Conservation (phyloP, 2,113 vertebrate genomes). For the Pundamilia nyererei region DNA sequence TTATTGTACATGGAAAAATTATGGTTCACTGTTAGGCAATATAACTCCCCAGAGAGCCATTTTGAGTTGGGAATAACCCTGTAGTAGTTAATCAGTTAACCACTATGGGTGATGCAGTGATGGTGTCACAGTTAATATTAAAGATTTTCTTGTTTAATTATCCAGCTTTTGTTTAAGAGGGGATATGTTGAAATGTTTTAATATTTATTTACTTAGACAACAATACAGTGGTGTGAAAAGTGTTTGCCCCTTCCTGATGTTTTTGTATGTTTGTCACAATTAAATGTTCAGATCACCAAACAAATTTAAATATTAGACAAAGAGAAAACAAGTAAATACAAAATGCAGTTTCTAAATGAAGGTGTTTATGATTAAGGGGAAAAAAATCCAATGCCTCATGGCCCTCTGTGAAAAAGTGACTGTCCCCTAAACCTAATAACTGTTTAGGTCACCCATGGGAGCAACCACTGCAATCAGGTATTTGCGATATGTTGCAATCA, state of each 20-base stretch:
- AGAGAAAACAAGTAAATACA: neutral
- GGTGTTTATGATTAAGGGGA: neutral
- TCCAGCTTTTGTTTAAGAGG: neutral
- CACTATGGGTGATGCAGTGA: neutral
- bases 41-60: neutral
- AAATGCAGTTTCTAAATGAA: neutral
- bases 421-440: neutral
- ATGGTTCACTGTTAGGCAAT: neutral
- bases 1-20: neutral
- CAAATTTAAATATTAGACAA: neutral
- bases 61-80: neutral
- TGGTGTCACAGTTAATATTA: neutral
- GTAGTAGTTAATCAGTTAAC: neutral
- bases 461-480: neutral
- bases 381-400: neutral
- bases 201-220: neutral
- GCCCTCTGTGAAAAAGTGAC: neutral
- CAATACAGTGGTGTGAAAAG: neutral
- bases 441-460: neutral
- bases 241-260: neutral
- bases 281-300: neutral
- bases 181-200: neutral
- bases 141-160: neutral
- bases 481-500: neutral
- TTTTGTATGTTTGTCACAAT: neutral